These are phyloP conservation scores for Neosilurus mollespiculum DNA, from an alignment of 2,797 vertebrate genomes.

Conservation along the genomic window DNA sequence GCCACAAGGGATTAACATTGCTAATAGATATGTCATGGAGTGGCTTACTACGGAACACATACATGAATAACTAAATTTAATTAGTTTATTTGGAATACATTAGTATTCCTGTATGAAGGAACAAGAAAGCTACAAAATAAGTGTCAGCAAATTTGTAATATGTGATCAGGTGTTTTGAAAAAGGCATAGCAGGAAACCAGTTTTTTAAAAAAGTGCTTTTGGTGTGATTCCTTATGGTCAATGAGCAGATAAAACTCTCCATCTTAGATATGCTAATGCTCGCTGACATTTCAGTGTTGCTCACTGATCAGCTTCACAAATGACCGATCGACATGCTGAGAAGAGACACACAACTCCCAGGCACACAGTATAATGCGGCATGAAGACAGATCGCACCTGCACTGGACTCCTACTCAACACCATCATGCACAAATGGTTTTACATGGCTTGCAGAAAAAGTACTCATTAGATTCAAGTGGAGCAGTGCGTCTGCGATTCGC, in stretches of 20 bases:
- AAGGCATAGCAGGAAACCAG: too few relatives aligned
- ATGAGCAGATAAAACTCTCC: constrained; percentile 9
- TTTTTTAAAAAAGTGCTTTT: background rate
- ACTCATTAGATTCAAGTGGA: constrained; percentile 31
- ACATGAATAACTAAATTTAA: constrained; percentile 46
- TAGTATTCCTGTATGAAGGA: constrained; percentile 48
- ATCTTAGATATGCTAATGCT: constrained; percentile 24
- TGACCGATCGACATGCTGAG: constrained; percentile 23
- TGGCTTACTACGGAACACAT: constrained; percentile 25
- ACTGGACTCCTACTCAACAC: background rate
- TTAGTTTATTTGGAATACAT: constrained; percentile 41
- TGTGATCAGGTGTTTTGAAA: background rate
- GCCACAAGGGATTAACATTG: constrained; percentile 31
- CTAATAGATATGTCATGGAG: constrained; percentile 45
- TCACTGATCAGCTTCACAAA: constrained; percentile 32
- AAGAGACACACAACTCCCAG: constrained; percentile 16
- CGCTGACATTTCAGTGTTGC: constrained; percentile 38
- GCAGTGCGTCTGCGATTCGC: background rate
- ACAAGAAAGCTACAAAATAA: constrained; percentile 40
- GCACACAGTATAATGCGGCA: constrained; percentile 1
- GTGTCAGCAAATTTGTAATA: constrained; percentile 14
- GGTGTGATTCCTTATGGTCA: background rate
- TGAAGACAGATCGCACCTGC: constrained; percentile 16
- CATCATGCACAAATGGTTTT: constrained; percentile 16
- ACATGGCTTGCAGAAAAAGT: constrained; percentile 26